Evolutionary conservation across 2,113 vertebrate genomes (phyloP).

Genomic region (Noturus placidus): DNA sequence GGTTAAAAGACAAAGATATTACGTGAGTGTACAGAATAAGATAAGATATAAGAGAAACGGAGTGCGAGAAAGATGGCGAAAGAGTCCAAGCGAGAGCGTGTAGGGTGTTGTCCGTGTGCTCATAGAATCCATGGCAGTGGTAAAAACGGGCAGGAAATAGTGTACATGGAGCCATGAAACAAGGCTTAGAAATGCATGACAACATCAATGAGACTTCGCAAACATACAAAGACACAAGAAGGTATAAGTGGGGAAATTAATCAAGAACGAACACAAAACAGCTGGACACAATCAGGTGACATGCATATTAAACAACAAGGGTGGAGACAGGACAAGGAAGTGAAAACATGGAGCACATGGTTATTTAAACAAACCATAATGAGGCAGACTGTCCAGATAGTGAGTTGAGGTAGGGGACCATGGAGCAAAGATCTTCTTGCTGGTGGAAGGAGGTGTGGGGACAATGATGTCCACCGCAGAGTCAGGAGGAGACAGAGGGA

Average conservation of each 20-base stretch:
- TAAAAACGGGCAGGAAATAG: neutral
- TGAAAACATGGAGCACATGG: neutral
- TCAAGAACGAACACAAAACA: neutral
- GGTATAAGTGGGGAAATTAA: neutral
- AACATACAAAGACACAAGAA: neutral
- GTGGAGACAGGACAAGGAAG: neutral
- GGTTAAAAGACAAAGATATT: neutral
- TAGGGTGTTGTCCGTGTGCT: neutral
- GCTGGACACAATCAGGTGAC: neutral
- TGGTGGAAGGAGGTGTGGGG: neutral
- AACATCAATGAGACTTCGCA: neutral
- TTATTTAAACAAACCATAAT: neutral
- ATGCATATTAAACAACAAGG: too few relatives aligned
- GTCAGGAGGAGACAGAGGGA: neutral
- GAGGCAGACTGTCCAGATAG: neutral
- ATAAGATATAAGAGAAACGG: neutral
- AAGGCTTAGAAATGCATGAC: neutral
- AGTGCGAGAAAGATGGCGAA: neutral
- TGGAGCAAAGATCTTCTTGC: neutral
- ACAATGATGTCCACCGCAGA: neutral
- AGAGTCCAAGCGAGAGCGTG: neutral
- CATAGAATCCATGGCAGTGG: neutral
- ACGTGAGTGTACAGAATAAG: neutral
- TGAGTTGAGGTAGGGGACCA: neutral
- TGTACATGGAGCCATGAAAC: neutral